Conservation (phyloP, 2,888 invertebrate species). For the Pollenia angustigena region DNA sequence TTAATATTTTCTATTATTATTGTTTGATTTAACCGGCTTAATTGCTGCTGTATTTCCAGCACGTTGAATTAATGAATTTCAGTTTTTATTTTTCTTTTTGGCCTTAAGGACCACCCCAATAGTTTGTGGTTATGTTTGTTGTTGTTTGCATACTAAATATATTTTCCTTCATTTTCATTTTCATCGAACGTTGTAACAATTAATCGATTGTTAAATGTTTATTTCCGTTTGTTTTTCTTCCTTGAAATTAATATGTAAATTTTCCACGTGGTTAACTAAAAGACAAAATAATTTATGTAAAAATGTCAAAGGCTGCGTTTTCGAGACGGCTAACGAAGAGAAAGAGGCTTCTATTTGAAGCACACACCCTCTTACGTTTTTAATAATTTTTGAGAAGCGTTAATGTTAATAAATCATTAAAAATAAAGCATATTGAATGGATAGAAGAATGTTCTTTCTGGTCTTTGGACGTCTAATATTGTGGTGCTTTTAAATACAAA, state of each 20-base stretch:
- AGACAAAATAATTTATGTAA: background rate
- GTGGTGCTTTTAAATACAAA: no score
- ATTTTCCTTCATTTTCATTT: background rate
- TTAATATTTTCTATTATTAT: background rate
- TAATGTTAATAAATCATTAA: constrained; percentile 31
- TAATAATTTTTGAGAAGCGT: constrained; percentile 4
- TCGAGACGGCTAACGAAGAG: background rate
- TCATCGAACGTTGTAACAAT: background rate
- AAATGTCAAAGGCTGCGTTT: background rate
- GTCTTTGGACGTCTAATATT: no score
- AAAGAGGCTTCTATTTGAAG: background rate
- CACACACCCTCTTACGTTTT: background rate
- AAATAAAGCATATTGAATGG: background rate
- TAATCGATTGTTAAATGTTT: constrained; percentile 12
- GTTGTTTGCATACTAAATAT: constrained; percentile 22
- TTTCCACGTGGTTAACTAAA: constrained; percentile 21
- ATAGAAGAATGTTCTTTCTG: constrained; percentile 14
- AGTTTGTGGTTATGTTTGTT: background rate
- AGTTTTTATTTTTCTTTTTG: background rate
- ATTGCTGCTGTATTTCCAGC: background rate
- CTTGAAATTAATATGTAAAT: constrained; percentile 37
- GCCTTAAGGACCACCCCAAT: constrained; percentile 15
- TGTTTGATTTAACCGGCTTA: background rate
- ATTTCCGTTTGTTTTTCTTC: constrained; percentile 51
- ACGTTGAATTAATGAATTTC: background rate